Percentiles rank a stretch among this genome's conserved stretches.
Conservation (phyloP, 2,113 vertebrate species). For the Clarias batrachus region DNA sequence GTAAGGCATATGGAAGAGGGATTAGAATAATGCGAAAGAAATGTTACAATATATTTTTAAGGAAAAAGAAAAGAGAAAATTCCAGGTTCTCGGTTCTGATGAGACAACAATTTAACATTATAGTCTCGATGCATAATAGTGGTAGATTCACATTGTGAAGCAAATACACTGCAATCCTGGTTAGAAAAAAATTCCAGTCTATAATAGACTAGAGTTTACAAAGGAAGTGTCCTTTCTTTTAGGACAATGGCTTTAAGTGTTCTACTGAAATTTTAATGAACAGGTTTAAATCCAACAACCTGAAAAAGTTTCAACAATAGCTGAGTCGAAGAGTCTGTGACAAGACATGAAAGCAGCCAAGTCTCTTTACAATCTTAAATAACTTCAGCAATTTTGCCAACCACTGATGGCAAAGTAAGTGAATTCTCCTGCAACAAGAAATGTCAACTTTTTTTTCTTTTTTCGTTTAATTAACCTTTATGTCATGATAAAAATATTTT, state of each 20-base stretch:
- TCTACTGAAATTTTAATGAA: neutral
- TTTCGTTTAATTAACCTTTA: neutral
- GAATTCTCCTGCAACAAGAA: neutral
- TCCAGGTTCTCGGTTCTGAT: neutral
- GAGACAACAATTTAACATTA: neutral
- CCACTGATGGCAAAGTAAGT: neutral
- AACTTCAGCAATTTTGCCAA: neutral
- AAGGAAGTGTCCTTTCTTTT: neutral
- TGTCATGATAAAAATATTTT: neutral
- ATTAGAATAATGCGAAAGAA: neutral
- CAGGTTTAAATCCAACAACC: neutral
- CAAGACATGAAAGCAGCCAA: neutral
- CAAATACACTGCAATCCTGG: neutral
- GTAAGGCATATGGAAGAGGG: too few relatives aligned
- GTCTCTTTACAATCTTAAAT: neutral
- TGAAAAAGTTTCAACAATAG: neutral
- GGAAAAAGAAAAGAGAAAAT: neutral
- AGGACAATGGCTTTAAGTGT: neutral
- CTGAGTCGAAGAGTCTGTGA: neutral
- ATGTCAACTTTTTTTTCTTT: neutral
- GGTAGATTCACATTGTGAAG: neutral
- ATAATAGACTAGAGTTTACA: neutral
- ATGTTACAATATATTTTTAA: neutral
- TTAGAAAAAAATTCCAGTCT: neutral
- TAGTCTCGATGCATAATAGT: neutral